Evolutionary conservation across 2,113 vertebrate species (phyloP).

Genomic region (Tauraco erythrolophus): DNA sequence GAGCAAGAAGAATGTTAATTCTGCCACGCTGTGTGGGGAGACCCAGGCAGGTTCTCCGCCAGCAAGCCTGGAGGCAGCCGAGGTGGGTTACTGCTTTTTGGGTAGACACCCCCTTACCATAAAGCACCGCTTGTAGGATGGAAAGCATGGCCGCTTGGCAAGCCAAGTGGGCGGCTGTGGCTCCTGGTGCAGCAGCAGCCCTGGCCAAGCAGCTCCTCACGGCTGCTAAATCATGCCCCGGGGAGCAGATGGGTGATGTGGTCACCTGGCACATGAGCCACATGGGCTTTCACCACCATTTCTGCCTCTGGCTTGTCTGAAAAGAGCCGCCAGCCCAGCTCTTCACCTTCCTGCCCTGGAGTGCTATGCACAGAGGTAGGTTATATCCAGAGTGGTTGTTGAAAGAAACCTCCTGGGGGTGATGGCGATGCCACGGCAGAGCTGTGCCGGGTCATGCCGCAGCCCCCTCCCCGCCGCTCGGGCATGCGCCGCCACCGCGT

Average conservation of each 20-base stretch:
- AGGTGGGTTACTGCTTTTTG: not conserved
- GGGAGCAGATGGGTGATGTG: not conserved
- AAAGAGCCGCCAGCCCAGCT: not conserved
- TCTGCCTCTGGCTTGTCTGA: not conserved
- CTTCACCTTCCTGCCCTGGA: accelerated
- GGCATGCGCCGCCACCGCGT: accelerated
- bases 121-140: not conserved
- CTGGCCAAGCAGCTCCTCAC: not conserved
- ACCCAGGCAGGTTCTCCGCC: not conserved
- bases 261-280: not conserved
- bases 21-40: accelerated
- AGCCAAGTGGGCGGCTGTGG: not conserved
- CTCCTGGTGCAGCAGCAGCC: accelerated
- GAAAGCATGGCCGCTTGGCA: not conserved
- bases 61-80: not conserved
- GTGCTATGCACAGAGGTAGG: not conserved
- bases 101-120: not conserved
- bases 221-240: not conserved
- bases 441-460: accelerated
- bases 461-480: not conserved
- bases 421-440: not conserved
- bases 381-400: not conserved
- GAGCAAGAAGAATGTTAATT: not conserved
- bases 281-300: not conserved
- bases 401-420: not conserved